Conservation (phyloP, 2,888 invertebrate genomes). For the Fabriciana adippe region DNA sequence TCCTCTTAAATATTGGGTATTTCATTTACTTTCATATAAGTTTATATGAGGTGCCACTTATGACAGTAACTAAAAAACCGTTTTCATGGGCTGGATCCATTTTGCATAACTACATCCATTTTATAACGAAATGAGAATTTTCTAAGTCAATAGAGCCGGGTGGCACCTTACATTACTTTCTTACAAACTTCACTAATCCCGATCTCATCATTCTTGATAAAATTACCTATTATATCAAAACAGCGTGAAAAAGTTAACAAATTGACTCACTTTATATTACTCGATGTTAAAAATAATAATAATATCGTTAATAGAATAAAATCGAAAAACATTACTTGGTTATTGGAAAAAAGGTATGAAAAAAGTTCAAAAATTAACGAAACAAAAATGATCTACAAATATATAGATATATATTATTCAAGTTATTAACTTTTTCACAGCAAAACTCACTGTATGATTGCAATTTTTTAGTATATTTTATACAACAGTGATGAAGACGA, state of each 20-base stretch:
- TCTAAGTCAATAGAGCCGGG: slow-evolving; percentile 43
- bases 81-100: too few relatives aligned
- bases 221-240: background rate
- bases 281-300: too few relatives aligned
- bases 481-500: slow-evolving; percentile 11
- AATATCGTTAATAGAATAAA: too few relatives aligned
- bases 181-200: slow-evolving; percentile 10
- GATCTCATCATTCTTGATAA: background rate
- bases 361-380: background rate
- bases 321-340: too few relatives aligned
- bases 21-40: too few relatives aligned
- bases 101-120: background rate
- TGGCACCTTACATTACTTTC: slow-evolving; percentile 57
- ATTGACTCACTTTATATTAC: background rate
- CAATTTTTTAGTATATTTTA: background rate
- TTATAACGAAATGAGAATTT: slow-evolving; percentile 25
- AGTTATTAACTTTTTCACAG: slow-evolving; percentile 15
- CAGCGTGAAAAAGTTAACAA: slow-evolving; percentile 6
- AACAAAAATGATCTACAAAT: background rate
- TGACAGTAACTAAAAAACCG: too few relatives aligned
- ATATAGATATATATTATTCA: background rate
- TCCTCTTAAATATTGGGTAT: too few relatives aligned
- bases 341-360: background rate
- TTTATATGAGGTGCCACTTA: too few relatives aligned
- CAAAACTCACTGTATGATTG: slow-evolving; percentile 5